Percentiles rank a stretch among this genome's conserved stretches.
Evolutionary conservation across 2,113 vertebrate genomes (phyloP).

Genomic region (Lampris megalopsis): DNA sequence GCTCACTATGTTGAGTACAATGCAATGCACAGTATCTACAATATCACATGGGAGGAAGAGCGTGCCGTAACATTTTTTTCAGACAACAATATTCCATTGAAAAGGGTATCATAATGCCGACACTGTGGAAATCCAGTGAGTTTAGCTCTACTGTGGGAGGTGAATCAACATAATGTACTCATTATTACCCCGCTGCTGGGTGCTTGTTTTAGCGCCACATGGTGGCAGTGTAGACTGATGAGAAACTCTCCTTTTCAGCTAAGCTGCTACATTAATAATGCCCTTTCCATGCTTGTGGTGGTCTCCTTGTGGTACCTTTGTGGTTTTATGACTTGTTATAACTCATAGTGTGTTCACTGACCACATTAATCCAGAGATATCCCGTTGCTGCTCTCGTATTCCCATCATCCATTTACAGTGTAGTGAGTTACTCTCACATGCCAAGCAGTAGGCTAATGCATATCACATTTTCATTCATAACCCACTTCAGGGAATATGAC

Average conservation of each 20-base stretch:
- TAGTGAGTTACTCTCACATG: slow-evolving; percentile 33
- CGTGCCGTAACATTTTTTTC: background rate
- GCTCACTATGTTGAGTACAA: background rate
- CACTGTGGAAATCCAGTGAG: background rate
- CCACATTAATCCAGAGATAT: slow-evolving; percentile 63
- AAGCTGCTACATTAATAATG: background rate
- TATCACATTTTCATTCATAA: slow-evolving; percentile 47
- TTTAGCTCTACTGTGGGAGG: slow-evolving; percentile 1
- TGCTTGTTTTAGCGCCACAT: slow-evolving; percentile 28
- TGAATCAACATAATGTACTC: slow-evolving; percentile 6
- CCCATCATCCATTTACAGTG: slow-evolving; percentile 17
- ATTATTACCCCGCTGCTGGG: background rate
- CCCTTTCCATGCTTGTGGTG: slow-evolving; percentile 32
- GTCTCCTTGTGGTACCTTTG: slow-evolving; percentile 43
- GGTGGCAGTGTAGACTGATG: slow-evolving; percentile 57
- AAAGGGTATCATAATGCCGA: background rate
- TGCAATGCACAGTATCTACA: no score
- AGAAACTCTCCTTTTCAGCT: background rate
- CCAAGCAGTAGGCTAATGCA: slow-evolving; percentile 9
- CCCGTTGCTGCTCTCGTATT: slow-evolving; percentile 47
- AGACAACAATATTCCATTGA: background rate
- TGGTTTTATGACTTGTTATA: slow-evolving; percentile 52
- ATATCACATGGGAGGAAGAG: background rate
- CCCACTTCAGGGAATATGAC: slow-evolving; percentile 25
- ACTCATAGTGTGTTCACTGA: slow-evolving; percentile 58